Conservation (phyloP, 2,113 vertebrate species). For the Arvicanthis niloticus region DNA sequence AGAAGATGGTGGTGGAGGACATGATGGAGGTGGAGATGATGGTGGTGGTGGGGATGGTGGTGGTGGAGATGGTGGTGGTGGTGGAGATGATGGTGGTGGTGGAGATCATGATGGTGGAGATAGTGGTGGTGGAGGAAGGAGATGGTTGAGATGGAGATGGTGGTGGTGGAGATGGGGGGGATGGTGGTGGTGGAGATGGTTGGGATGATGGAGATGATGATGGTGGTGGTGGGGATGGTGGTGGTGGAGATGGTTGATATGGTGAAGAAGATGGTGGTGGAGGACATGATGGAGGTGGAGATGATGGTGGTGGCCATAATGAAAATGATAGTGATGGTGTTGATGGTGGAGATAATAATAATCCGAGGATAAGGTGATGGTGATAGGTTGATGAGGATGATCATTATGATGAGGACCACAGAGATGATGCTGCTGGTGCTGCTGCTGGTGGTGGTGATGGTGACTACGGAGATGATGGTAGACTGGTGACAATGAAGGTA, state of each 20-base stretch:
- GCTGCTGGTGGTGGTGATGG: fast-evolving
- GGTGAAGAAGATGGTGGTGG: no score
- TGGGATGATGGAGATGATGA: fast-evolving
- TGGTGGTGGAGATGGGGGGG: no score
- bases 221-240: not conserved
- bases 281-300: no score
- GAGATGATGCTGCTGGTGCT: not conserved
- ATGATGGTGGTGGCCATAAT: not conserved
- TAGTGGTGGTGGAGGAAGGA: no score
- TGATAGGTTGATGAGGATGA: no score
- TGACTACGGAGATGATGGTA: not conserved
- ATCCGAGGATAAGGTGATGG: no score
- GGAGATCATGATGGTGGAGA: fast-evolving
- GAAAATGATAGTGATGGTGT: not conserved
- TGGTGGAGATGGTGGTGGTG: not conserved
- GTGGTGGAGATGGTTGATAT: fast-evolving
- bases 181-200: fast-evolving
- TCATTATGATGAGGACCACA: no score
- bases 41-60: not conserved
- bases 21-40: no score
- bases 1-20: no score
- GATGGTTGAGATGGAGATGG: not conserved
- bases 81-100: no score
- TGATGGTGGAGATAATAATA: not conserved
- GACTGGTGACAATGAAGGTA: no score